Conservation (phyloP, 2,888 invertebrate genomes). For the Acanthosepion pharaonis region DNA sequence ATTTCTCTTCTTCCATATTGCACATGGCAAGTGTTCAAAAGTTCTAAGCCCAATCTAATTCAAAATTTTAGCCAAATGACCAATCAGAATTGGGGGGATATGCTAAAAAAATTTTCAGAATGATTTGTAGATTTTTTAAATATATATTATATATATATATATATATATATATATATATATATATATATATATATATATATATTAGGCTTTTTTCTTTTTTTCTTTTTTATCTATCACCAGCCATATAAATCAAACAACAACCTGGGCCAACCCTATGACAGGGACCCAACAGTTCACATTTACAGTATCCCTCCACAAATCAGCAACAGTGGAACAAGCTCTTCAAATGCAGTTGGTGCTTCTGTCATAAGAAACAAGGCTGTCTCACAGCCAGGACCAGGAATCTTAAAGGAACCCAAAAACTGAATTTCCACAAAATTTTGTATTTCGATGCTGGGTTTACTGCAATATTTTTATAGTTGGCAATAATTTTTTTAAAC, state of each 20-base stretch:
- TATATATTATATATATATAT: no score
- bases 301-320: conserved; percentile 5
- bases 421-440: not conserved
- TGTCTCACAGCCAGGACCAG: conserved; percentile 41
- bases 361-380: conserved; percentile 36
- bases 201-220: not conserved
- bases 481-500: not conserved
- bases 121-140: no score
- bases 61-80: no score
- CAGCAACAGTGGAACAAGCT: not conserved
- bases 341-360: not conserved
- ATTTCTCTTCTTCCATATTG: no score
- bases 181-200: no score
- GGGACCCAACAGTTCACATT: conserved; percentile 62
- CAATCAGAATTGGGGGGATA: no score
- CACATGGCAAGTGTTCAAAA: no score
- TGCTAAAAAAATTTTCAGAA: no score
- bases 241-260: conserved; percentile 67
- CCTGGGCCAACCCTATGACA: conserved; percentile 69
- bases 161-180: no score
- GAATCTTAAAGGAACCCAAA: conserved; percentile 35
- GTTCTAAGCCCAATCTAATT: no score
- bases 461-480: not conserved
- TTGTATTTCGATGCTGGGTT: not conserved
- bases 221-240: conserved; percentile 56